Conservation (phyloP, 2,797 vertebrate species). For the Cossypha polioptera region DNA sequence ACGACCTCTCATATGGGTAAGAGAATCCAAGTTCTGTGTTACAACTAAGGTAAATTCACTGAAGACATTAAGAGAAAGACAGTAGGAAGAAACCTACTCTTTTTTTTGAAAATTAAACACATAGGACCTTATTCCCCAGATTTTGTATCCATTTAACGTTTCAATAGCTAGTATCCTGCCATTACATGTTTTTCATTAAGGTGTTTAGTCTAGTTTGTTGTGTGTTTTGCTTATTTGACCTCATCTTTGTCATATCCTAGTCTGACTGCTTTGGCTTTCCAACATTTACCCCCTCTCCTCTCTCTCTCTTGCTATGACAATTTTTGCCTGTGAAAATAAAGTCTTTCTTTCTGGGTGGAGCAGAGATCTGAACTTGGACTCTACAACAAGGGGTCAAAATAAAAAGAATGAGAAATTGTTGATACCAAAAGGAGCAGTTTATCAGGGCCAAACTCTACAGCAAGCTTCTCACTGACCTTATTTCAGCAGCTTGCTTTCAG, state of each 20-base stretch:
- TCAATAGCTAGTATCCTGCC: not conserved
- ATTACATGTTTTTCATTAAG: not conserved
- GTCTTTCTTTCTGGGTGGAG: not conserved
- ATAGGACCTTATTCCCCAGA: not conserved
- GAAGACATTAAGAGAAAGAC: not conserved
- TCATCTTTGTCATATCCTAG: not conserved
- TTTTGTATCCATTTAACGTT: not conserved
- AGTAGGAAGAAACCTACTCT: not conserved
- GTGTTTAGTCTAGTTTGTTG: not conserved
- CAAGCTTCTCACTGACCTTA: not conserved
- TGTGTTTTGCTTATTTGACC: not conserved
- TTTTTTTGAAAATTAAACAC: not conserved
- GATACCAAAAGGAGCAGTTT: not conserved
- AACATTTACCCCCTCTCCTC: not conserved
- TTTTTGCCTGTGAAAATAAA: not conserved
- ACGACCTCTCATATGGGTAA: accelerated
- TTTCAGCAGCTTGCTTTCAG: not conserved
- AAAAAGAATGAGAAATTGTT: not conserved
- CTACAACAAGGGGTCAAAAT: not conserved
- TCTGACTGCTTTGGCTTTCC: not conserved
- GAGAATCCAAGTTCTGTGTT: not conserved
- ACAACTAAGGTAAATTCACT: not conserved
- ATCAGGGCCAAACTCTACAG: not conserved
- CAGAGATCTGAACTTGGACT: not conserved
- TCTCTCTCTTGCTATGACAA: not conserved